phyloP scores from a whole-genome alignment of 2,113 vertebrate genomes.

The Halichoerus grypus region DNA sequence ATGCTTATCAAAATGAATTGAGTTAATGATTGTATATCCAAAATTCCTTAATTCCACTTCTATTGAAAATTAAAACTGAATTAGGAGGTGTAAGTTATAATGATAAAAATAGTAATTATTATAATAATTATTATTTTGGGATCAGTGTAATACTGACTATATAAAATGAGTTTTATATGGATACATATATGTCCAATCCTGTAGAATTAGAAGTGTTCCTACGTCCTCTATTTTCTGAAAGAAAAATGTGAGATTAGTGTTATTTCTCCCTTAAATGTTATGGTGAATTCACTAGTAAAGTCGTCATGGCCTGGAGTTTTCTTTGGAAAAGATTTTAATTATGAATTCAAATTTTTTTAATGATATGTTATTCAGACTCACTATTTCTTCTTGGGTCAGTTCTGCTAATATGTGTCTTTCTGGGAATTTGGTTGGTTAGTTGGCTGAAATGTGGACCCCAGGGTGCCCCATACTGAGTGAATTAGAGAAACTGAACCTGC shows the following conservation, averaged over 20 bases:
- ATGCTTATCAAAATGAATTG: background rate
- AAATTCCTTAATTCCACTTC: background rate
- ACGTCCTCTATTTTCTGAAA: background rate
- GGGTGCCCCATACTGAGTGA: background rate
- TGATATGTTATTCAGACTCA: background rate
- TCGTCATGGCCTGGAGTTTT: background rate
- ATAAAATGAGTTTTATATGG: background rate
- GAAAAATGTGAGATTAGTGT: background rate
- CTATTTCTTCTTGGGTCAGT: background rate
- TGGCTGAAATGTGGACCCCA: background rate
- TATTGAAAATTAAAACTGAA: constrained; percentile 32
- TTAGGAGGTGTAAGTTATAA: background rate
- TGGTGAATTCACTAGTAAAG: background rate
- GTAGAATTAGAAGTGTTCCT: background rate
- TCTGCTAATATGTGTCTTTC: background rate
- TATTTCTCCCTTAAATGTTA: background rate
- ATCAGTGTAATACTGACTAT: background rate
- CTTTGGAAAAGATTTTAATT: background rate
- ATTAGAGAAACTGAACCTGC: background rate
- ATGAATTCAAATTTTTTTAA: background rate
- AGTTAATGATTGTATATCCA: background rate
- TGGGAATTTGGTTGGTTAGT: background rate
- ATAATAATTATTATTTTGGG: background rate
- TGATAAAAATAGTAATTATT: background rate
- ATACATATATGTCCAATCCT: background rate